A percentile compares a stretch with the other conserved stretches of the same genome.
Evolutionary conservation across 2,113 vertebrate species (phyloP).

Genomic region (Rhabdomys dilectus): DNA sequence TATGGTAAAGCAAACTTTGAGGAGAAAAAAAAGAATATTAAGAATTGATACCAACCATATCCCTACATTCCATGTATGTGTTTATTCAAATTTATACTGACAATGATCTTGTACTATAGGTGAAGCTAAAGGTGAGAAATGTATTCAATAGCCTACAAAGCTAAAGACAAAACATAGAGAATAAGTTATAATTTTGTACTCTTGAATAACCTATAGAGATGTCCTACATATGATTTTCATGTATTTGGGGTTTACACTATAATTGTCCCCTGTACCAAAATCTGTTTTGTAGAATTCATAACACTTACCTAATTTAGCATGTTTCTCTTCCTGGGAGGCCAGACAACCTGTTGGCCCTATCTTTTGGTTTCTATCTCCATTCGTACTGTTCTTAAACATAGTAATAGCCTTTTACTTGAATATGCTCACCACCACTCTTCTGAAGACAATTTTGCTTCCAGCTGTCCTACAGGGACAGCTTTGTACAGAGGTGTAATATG

Average conservation of each 20-base stretch:
- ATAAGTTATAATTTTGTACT: conserved; percentile 13
- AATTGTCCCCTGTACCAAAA: background rate
- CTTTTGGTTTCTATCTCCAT: background rate
- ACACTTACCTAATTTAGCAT: background rate
- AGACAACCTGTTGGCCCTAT: background rate
- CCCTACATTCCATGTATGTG: background rate
- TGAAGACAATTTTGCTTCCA: background rate
- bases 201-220: background rate
- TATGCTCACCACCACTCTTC: background rate
- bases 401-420: background rate
- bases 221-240: background rate
- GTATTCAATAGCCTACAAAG: background rate
- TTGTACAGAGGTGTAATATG: background rate
- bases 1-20: conserved; percentile 50
- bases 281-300: background rate
- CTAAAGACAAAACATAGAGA: background rate
- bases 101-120: background rate
- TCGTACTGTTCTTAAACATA: background rate
- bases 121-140: background rate
- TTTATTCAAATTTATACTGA: conserved; percentile 31
- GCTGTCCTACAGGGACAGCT: background rate
- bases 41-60: background rate
- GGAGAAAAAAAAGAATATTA: background rate
- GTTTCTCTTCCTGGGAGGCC: background rate
- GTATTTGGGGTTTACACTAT: conserved; percentile 6